Conservation (phyloP, 1,140 invertebrate genomes). For the Belonocnema kinseyi region DNA sequence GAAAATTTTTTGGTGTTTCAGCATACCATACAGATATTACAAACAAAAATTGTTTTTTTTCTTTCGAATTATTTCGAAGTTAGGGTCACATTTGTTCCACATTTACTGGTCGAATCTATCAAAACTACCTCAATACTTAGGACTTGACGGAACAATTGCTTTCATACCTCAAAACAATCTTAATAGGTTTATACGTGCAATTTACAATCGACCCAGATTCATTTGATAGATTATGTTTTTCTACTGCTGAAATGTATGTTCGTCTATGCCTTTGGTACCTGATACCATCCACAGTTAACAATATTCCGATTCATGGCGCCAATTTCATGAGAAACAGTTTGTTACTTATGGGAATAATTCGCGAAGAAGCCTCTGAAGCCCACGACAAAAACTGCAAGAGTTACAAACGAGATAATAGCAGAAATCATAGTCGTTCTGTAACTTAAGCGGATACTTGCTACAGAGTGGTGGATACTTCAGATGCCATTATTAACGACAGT, state of each 20-base stretch:
- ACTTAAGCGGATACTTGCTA: neutral
- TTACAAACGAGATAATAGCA: neutral
- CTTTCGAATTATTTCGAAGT: too few relatives aligned
- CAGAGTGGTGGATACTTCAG: neutral
- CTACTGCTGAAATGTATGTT: slow-evolving; percentile 1
- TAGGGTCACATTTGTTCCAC: too few relatives aligned
- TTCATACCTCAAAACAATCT: neutral
- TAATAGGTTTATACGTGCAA: neutral
- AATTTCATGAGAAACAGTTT: slow-evolving; percentile 6
- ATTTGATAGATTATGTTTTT: neutral
- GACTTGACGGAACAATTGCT: neutral
- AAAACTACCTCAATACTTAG: neutral
- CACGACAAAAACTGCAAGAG: neutral
- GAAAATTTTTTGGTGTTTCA: too few relatives aligned
- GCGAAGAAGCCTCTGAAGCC: neutral
- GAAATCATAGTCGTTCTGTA: neutral
- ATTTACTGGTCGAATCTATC: too few relatives aligned
- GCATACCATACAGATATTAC: too few relatives aligned
- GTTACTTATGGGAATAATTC: neutral
- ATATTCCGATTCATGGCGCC: neutral
- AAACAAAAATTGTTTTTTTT: too few relatives aligned
- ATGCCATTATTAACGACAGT: neutral
- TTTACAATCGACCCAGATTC: neutral
- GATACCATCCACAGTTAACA: neutral
- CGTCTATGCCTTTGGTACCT: neutral